Conservation (phyloP, 2,888 invertebrate genomes). For the Muschampia plurimacula region DNA sequence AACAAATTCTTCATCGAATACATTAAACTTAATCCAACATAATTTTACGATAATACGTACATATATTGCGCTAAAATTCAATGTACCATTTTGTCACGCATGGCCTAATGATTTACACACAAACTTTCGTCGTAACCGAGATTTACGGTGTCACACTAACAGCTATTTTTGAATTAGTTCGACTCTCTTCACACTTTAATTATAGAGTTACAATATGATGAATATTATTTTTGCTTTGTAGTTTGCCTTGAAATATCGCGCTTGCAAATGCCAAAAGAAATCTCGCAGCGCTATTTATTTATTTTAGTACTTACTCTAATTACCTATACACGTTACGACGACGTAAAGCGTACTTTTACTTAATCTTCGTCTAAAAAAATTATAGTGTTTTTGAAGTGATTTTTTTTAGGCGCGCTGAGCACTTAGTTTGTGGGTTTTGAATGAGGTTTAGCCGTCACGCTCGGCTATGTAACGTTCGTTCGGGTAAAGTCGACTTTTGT, state of each 20-base stretch:
- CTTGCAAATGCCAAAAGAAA: conserved; percentile 54
- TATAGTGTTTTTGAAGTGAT: too few relatives aligned
- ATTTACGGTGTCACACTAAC: conserved; percentile 79
- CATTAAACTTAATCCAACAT: conserved; percentile 12
- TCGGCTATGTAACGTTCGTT: too few relatives aligned
- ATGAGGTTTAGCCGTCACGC: too few relatives aligned
- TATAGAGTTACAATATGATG: conserved; percentile 78
- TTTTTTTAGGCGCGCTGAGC: too few relatives aligned
- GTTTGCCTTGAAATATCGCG: conserved; percentile 68
- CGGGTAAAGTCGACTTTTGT: too few relatives aligned
- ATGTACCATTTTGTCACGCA: conserved; percentile 70
- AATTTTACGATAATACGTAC: conserved; percentile 40
- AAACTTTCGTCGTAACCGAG: conserved; percentile 75
- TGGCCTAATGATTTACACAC: conserved; percentile 72
- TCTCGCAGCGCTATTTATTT: conserved; percentile 47
- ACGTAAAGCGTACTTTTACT: not conserved
- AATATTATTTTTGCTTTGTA: conserved; percentile 69
- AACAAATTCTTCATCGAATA: not conserved
- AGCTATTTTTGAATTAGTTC: conserved; percentile 75
- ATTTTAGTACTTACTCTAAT: conserved; percentile 44
- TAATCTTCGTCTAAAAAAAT: not conserved
- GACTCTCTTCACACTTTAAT: conserved; percentile 79
- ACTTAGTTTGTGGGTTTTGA: too few relatives aligned
- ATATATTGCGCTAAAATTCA: conserved; percentile 76
- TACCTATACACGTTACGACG: conserved; percentile 31